A percentile compares a stretch with the other conserved stretches of the same genome.
Conservation (phyloP, 2,888 invertebrate genomes). For the Agrochola macilenta region DNA sequence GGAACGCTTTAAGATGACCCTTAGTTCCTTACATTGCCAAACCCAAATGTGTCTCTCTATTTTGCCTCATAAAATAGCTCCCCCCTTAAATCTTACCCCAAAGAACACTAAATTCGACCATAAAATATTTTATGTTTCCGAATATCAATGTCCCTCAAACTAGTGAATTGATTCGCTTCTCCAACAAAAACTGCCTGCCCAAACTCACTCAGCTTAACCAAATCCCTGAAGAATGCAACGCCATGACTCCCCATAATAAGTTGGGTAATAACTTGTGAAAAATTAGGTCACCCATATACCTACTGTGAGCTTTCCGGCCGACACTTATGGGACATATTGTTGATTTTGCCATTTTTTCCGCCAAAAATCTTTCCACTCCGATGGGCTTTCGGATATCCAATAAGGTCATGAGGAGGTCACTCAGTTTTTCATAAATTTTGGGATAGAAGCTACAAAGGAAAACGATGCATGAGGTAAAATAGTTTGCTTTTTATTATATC, state of each 20-base stretch:
- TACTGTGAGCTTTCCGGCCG: constrained; percentile 63
- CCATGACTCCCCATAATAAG: constrained; percentile 75
- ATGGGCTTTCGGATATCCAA: constrained; percentile 37
- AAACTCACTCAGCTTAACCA: constrained; percentile 64
- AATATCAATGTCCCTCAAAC: constrained; percentile 43
- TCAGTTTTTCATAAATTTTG: constrained; percentile 33
- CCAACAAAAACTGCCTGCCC: constrained; percentile 63
- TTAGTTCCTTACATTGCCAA: not conserved
- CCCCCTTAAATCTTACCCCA: not conserved
- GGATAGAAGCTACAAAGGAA: not conserved
- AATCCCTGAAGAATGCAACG: constrained; percentile 74
- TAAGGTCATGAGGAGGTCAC: constrained; percentile 48
- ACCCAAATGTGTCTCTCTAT: not conserved
- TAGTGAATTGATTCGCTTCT: constrained; percentile 60
- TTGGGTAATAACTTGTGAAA: constrained; percentile 76
- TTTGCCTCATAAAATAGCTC: constrained; percentile 10
- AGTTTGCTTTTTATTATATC: not conserved
- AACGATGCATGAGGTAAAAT: not conserved
- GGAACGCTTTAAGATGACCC: not conserved
- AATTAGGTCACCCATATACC: constrained; percentile 80
- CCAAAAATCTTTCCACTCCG: constrained; percentile 47
- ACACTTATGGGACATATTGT: constrained; percentile 66
- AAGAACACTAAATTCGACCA: constrained; percentile 22
- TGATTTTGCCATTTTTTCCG: constrained; percentile 63
- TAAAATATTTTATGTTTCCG: constrained; percentile 51